These are phyloP conservation scores for Drosophila formosana DNA, from an alignment of 2,888 invertebrate genomes.

Conservation along the genomic window DNA sequence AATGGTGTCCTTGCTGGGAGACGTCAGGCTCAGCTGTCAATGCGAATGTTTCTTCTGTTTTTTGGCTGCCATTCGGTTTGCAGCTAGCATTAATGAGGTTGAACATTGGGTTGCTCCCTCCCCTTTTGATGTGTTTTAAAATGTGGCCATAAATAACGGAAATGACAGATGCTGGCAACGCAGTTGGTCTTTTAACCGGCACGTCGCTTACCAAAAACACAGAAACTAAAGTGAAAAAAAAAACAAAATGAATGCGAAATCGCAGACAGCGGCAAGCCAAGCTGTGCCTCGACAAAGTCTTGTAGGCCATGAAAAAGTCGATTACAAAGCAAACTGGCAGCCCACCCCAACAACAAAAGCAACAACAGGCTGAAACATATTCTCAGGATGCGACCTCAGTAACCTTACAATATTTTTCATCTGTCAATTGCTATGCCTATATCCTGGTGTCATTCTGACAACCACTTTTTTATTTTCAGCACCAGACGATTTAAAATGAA, in stretches of 20 bases:
- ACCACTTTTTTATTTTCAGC: slow-evolving; percentile 26
- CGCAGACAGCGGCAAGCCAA: slow-evolving; percentile 39
- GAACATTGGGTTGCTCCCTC: slow-evolving; percentile 19
- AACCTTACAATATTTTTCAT: slow-evolving; percentile 6
- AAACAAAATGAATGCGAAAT: slow-evolving; percentile 52
- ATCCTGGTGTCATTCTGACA: slow-evolving; percentile 12
- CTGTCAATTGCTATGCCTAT: neutral
- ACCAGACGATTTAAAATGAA: slow-evolving; percentile 39
- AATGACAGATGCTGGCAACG: slow-evolving; percentile 62
- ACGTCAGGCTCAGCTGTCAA: slow-evolving; percentile 52
- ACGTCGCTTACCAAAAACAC: slow-evolving; percentile 10
- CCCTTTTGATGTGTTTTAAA: slow-evolving; percentile 62
- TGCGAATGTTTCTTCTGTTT: slow-evolving; percentile 37
- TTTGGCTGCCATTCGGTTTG: slow-evolving; percentile 16
- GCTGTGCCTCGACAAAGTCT: slow-evolving; percentile 54
- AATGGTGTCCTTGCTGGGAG: slow-evolving; percentile 37
- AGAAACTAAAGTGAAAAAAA: slow-evolving; percentile 19
- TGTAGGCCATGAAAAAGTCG: slow-evolving; percentile 80
- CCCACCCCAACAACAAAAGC: slow-evolving; percentile 25
- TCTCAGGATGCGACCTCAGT: slow-evolving; percentile 19
- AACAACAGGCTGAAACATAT: slow-evolving; percentile 24
- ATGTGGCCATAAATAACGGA: slow-evolving; percentile 63
- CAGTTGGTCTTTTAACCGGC: slow-evolving; percentile 42
- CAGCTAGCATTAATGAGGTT: slow-evolving; percentile 55
- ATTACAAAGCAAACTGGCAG: slow-evolving; percentile 68